Conservation (phyloP, 2,113 vertebrate species). For the Mobula birostris region DNA sequence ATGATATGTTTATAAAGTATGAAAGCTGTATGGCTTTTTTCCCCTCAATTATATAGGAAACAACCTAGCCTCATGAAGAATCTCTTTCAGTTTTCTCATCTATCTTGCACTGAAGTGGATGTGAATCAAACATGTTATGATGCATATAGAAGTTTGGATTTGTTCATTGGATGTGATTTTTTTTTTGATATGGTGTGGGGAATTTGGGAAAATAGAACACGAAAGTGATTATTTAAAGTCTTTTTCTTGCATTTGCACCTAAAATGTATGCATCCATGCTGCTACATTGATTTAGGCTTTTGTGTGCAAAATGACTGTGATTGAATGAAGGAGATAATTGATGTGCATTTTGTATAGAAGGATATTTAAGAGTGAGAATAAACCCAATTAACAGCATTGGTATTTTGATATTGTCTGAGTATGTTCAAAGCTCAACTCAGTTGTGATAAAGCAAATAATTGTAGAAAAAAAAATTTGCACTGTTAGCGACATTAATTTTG, state of each 20-base stretch:
- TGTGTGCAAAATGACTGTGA: background rate
- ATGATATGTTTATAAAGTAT: background rate
- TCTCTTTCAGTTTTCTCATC: background rate
- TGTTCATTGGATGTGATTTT: background rate
- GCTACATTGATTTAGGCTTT: background rate
- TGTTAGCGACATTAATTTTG: background rate
- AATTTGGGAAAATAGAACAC: background rate
- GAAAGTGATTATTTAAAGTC: background rate
- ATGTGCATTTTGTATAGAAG: background rate
- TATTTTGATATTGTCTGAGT: background rate
- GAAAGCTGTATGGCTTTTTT: background rate
- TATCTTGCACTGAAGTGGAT: background rate
- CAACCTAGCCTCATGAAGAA: background rate
- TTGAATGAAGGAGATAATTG: background rate
- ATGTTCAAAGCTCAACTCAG: background rate
- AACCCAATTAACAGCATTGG: background rate
- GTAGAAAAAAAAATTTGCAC: background rate
- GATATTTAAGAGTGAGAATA: too few species aligned
- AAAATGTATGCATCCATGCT: too few species aligned
- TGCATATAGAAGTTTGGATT: background rate
- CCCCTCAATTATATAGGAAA: too few species aligned
- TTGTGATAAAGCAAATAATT: slow-evolving; percentile 8
- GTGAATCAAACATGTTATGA: background rate
- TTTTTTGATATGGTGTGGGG: background rate
- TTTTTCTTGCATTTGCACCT: too few species aligned